Base-by-base conservation (phyloP, 2,888 invertebrate genomes). In the Proisotoma minuta region DNA sequence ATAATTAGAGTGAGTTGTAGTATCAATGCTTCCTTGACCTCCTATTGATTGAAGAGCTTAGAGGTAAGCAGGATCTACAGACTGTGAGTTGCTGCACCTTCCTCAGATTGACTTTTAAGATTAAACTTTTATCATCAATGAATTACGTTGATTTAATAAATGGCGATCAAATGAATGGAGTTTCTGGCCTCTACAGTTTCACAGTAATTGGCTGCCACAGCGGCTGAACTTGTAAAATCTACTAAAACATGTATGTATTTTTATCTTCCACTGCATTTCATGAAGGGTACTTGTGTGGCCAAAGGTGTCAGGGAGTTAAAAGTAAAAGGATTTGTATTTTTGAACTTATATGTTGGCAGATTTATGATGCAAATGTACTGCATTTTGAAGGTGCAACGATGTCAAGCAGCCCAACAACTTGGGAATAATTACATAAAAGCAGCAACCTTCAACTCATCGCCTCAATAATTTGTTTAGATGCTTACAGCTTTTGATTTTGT, bases 11-110 rank as follows among this genome's bases (percentile, higher is more conserved):
- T n/a, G n/a, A n/a, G n/a, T n/a, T n/a, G n/a, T n/a, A n/a, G n/a
- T n/a, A n/a, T n/a, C n/a, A n/a, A n/a, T n/a, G 51, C 18, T 56
- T 56, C 56, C 56, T 56, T 56, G 56, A 56, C 56, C 56, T 56
- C 56, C 56, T 56, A 56, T 27, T 34, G n/a, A 34, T 43, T 56
- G 43, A 56, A 56, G 43, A 56, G 26, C 18, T n/a, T 56, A 43
- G 43, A 56, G 56, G 56, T 43, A 34, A 56, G 56, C 56, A 56
- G 56, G 56, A 56, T 56, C 27, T 39, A 56, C 56, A 18, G 43
- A 5, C 43, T 43, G 43, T 34, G 34, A 8, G 20, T 20, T 43
- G 43, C 43, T n/a, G 20, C 43, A 43, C 5, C 5, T 43, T 43
- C 5, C 18, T 43, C 43, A 43, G 43, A 43, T 43, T 43, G 43